Conservation (phyloP, 2,888 invertebrate genomes). For the Drosophila incognita region DNA sequence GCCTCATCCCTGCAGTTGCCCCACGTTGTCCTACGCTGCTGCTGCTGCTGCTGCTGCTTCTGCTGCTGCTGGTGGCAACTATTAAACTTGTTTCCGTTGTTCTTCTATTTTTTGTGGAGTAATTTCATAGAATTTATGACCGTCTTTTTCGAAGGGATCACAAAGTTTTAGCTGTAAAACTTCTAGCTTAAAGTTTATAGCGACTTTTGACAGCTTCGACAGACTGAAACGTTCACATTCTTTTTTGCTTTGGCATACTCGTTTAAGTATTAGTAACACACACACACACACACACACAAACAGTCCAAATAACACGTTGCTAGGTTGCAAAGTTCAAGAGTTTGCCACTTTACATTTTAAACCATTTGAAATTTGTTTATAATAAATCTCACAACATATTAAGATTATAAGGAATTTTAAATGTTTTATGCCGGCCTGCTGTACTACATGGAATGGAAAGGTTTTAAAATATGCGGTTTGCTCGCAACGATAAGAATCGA, state of each 20-base stretch:
- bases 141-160: conserved; percentile 69
- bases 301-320: conserved; percentile 1
- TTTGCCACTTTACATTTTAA: background rate
- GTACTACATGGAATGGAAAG: conserved; percentile 15
- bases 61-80: conserved; percentile 61
- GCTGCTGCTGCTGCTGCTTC: background rate
- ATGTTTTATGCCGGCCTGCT: background rate
- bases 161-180: conserved; percentile 55
- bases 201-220: conserved; percentile 63
- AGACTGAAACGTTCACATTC: conserved; percentile 38
- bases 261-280: background rate
- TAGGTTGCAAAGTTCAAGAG: background rate
- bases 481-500: conserved; percentile 46
- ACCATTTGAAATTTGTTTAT: background rate
- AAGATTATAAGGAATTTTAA: conserved; percentile 1
- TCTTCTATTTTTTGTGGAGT: conserved; percentile 51
- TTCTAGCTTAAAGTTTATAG: conserved; percentile 50
- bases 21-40: conserved; percentile 9
- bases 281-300: background rate
- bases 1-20: background rate
- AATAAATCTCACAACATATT: background rate
- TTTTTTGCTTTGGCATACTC: background rate
- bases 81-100: conserved; percentile 74
- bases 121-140: conserved; percentile 78
- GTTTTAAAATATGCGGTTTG: conserved; percentile 37